phyloP scores from a whole-genome alignment of 2,888 invertebrate species.

The Xylota sylvarum region DNA sequence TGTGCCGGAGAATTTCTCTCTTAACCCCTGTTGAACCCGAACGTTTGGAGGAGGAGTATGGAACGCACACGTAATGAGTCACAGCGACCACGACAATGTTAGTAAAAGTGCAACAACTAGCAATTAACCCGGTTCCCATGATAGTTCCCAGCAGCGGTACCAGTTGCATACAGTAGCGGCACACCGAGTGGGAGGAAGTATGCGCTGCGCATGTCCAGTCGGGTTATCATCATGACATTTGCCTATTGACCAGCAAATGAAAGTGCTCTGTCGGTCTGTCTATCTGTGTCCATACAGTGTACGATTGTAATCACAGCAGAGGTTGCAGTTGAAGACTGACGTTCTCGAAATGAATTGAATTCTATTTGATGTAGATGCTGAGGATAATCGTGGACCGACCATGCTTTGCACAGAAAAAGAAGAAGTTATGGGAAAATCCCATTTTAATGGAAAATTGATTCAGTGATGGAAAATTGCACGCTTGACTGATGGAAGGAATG shows the following conservation, averaged over 20 bases:
- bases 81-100: slow-evolving; percentile 47
- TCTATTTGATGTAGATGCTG: slow-evolving; percentile 26
- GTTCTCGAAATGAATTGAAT: slow-evolving; percentile 51
- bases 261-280: slow-evolving; percentile 35
- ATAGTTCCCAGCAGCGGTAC: slow-evolving; percentile 48
- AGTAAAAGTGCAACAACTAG: slow-evolving; percentile 83
- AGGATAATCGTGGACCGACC: slow-evolving; percentile 32
- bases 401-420: slow-evolving; percentile 7
- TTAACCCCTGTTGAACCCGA: slow-evolving; percentile 63
- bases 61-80: slow-evolving; percentile 68
- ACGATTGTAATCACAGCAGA: slow-evolving; percentile 31
- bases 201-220: slow-evolving; percentile 52
- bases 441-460: slow-evolving; percentile 68
- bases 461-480: slow-evolving; percentile 51
- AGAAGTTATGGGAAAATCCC: slow-evolving; percentile 60
- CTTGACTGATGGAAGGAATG: slow-evolving; percentile 33
- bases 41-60: slow-evolving; percentile 9
- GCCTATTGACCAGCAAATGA: slow-evolving; percentile 50
- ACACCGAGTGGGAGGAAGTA: slow-evolving; percentile 19
- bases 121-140: slow-evolving; percentile 84
- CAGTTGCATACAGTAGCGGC: slow-evolving; percentile 20
- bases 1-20: slow-evolving; percentile 64
- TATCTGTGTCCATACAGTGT: not conserved
- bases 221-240: slow-evolving; percentile 57
- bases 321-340: slow-evolving; percentile 11